These are phyloP conservation scores for Odontocerum albicorne DNA, from an alignment of 2,888 invertebrate genomes.

Conservation along the genomic window DNA sequence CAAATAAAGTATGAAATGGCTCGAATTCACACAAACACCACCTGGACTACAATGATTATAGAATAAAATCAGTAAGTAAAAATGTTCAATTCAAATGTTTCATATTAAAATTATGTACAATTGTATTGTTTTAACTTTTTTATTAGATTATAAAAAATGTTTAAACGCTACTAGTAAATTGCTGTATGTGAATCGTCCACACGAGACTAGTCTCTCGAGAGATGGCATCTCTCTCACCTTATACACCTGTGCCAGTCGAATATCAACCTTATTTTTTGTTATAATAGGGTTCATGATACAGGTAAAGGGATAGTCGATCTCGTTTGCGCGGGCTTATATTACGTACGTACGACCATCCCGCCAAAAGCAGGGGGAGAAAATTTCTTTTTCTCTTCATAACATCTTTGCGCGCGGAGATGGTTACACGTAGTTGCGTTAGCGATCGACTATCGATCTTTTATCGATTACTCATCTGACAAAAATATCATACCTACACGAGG, in stretches of 20 bases:
- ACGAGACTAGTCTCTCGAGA: constrained; percentile 20
- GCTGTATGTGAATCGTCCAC: too few relatives aligned
- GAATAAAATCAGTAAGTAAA: too few relatives aligned
- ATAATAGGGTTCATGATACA: neutral
- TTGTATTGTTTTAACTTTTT: too few relatives aligned
- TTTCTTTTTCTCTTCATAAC: constrained; percentile 29
- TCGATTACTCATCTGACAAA: constrained; percentile 22
- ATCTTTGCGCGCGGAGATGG: constrained; percentile 33
- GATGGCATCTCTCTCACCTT: constrained; percentile 26
- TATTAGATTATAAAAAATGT: too few relatives aligned
- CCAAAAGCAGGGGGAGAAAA: constrained; percentile 19
- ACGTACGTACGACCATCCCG: constrained; percentile 20
- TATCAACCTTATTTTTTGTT: constrained; percentile 6
- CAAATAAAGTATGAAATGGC: too few relatives aligned
- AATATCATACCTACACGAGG: constrained; percentile 4
- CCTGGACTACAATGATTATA: too few relatives aligned
- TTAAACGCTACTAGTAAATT: too few relatives aligned
- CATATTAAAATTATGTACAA: too few relatives aligned
- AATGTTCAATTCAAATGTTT: too few relatives aligned
- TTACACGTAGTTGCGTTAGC: constrained; percentile 18
- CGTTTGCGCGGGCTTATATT: constrained; percentile 10
- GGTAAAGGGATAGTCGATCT: constrained; percentile 13
- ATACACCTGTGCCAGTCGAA: constrained; percentile 13
- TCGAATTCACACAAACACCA: too few relatives aligned
- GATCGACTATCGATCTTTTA: constrained; percentile 21